Evolutionary conservation across 2,113 vertebrate genomes (phyloP).

Genomic region (Deroptyus accipitrinus): DNA sequence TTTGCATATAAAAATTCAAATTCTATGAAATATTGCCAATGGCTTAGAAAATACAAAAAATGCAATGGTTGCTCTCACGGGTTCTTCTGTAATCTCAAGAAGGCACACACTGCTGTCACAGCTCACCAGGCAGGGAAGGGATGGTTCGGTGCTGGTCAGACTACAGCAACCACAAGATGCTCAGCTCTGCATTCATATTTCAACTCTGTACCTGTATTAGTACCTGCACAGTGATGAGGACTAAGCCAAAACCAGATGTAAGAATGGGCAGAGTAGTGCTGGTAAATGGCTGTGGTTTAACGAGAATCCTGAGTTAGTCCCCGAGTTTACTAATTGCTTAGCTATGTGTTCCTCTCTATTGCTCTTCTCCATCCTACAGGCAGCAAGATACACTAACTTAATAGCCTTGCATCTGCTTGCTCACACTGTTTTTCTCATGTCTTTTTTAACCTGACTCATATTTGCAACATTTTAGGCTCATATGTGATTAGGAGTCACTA

Average conservation of each 20-base stretch:
- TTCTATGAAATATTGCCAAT: background rate
- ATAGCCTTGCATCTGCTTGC: background rate
- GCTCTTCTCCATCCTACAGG: background rate
- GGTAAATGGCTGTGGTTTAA: background rate
- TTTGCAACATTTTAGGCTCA: background rate
- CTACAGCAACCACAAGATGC: fast-evolving
- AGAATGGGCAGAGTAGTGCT: background rate
- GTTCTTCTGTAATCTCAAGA: background rate
- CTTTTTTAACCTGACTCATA: conserved; percentile 34
- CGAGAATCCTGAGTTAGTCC: background rate
- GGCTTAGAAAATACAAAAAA: background rate
- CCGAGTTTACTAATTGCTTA: background rate
- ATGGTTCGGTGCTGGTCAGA: background rate
- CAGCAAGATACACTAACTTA: background rate
- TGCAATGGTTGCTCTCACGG: background rate
- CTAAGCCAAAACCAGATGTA: background rate
- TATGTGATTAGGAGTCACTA: conserved; percentile 44
- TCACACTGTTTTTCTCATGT: background rate
- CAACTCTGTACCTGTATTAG: background rate
- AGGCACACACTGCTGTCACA: fast-evolving
- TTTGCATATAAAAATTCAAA: background rate
- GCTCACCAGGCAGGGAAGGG: background rate
- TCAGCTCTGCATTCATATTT: background rate
- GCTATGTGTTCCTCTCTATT: background rate
- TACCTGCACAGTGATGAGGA: background rate